Conservation (phyloP, 2,113 vertebrate genomes). For the Nymphicus hollandicus region DNA sequence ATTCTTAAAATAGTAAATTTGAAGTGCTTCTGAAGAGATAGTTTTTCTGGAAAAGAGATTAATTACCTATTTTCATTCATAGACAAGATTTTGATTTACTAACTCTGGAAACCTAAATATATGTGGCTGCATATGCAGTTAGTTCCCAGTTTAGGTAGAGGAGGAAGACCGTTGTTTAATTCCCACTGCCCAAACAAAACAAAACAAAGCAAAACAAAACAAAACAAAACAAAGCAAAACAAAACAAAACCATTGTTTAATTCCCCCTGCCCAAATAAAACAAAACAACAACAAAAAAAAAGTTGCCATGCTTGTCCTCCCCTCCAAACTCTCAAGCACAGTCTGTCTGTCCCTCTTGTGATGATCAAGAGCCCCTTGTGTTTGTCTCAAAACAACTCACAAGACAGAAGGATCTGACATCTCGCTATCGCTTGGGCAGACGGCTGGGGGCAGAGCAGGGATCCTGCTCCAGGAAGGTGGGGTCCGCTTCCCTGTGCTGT, state of each 20-base stretch:
- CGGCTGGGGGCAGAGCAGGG: neutral
- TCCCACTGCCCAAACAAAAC: neutral
- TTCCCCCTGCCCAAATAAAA: neutral
- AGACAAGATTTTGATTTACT: neutral
- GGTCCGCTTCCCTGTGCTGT: neutral
- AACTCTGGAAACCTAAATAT: neutral
- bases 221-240: no score
- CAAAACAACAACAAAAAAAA: neutral
- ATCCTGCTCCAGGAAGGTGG: neutral
- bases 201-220: neutral
- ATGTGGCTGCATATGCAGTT: neutral
- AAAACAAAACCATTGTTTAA: neutral
- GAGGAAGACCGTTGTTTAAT: neutral
- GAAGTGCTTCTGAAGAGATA: neutral
- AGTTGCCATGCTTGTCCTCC: neutral
- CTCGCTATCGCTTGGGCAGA: neutral
- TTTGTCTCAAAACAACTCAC: neutral
- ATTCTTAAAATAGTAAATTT: neutral
- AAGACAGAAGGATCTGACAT: neutral
- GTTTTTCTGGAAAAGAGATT: neutral
- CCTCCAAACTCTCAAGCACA: neutral
- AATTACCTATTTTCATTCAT: neutral
- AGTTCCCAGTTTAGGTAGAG: neutral
- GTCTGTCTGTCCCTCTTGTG: neutral
- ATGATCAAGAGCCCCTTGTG: neutral